A percentile compares a stretch with the other conserved stretches of the same genome.
Conservation (phyloP, 92 coral and sea anemone species). For the Metridium senile region DNA sequence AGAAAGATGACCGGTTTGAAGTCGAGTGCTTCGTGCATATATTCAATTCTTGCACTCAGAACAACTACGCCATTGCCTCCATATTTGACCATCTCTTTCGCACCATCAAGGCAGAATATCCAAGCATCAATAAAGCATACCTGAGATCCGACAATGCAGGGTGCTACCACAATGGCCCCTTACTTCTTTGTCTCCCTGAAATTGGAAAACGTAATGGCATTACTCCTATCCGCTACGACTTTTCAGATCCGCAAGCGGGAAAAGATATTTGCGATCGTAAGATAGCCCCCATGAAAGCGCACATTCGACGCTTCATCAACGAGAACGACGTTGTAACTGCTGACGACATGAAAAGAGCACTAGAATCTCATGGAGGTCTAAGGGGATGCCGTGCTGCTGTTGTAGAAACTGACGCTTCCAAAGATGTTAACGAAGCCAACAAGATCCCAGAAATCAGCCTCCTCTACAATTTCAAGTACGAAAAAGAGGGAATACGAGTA, state of each 20-base stretch:
- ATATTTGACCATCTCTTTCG: constrained; percentile 45
- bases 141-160: constrained; percentile 56
- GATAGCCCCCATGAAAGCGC: constrained; percentile 57
- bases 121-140: constrained; percentile 28
- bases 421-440: constrained; percentile 12
- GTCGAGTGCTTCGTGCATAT: constrained; percentile 69
- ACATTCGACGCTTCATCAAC: constrained; percentile 44
- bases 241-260: constrained; percentile 4
- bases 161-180: constrained; percentile 42
- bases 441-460: constrained; percentile 13
- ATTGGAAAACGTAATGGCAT: constrained; percentile 36
- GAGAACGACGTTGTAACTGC: constrained; percentile 56
- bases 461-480: constrained; percentile 23
- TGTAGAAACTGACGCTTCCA: constrained; percentile 10
- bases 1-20: constrained; percentile 23
- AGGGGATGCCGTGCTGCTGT: constrained; percentile 17
- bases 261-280: constrained; percentile 11
- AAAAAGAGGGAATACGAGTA: constrained; percentile 5
- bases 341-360: constrained; percentile 10
- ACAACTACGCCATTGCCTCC: constrained; percentile 28
- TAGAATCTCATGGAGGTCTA: constrained; percentile 21
- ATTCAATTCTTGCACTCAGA: constrained; percentile 30
- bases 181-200: constrained; percentile 28
- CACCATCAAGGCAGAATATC: constrained; percentile 43
- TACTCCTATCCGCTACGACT: constrained; percentile 41